These are phyloP conservation scores for Psococerastis gibbosa DNA, from an alignment of 2,888 invertebrate species.

Conservation along the genomic window DNA sequence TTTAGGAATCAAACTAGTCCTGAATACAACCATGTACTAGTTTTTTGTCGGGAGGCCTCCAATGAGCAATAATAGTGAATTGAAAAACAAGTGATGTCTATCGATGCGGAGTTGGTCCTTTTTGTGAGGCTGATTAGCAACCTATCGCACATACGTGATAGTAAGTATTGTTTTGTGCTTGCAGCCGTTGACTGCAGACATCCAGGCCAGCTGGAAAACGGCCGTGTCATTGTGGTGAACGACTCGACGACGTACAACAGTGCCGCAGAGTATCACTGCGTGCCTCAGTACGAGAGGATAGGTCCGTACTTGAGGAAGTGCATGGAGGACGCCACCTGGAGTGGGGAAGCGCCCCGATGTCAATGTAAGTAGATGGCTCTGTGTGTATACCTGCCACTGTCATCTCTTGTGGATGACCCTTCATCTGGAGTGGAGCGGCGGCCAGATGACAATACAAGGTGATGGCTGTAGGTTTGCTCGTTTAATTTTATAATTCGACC, in stretches of 20 bases:
- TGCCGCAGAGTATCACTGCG: conserved; percentile 74
- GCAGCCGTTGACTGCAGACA: conserved; percentile 69
- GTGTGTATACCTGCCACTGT: background rate
- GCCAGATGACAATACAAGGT: too few relatives aligned
- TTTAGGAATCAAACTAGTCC: too few relatives aligned
- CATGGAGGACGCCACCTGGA: conserved; percentile 67
- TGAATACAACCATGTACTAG: too few relatives aligned
- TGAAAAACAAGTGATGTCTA: too few relatives aligned
- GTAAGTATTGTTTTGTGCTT: conserved; percentile 18
- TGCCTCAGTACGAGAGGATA: conserved; percentile 62
- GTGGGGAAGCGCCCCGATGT: conserved; percentile 69
- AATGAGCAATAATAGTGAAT: too few relatives aligned
- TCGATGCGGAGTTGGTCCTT: too few relatives aligned
- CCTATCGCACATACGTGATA: too few relatives aligned
- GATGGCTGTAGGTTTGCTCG: too few relatives aligned
- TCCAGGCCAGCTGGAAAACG: conserved; percentile 62
- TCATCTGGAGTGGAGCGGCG: background rate
- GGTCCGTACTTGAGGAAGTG: conserved; percentile 72
- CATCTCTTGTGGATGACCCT: background rate
- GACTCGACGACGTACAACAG: conserved; percentile 66
- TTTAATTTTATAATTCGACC: too few relatives aligned
- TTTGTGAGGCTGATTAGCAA: too few relatives aligned
- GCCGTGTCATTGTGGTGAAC: conserved; percentile 69
- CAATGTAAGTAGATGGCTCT: conserved; percentile 32
- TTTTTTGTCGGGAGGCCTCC: too few relatives aligned